Evolutionary conservation across 2,888 invertebrate species (phyloP).

Genomic region (Furcula furcula): DNA sequence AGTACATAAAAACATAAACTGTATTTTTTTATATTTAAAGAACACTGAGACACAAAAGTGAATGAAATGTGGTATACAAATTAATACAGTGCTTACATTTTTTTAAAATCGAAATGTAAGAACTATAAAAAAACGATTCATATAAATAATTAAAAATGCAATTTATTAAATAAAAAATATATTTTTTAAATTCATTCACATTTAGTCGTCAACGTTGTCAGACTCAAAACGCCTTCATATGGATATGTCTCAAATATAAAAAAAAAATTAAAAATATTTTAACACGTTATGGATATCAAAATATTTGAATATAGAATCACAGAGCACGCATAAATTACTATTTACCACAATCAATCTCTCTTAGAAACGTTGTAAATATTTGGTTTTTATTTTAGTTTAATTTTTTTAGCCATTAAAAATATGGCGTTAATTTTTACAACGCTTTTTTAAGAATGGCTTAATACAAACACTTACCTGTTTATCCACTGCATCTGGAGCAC

Average conservation of each 20-base stretch:
- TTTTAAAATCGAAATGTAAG: neutral
- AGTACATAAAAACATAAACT: too few relatives aligned
- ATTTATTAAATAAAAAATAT: too few relatives aligned
- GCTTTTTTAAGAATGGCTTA: too few relatives aligned
- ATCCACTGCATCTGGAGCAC: too few relatives aligned
- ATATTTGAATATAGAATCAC: neutral
- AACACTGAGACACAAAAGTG: neutral
- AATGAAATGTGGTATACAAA: neutral
- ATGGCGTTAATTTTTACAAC: too few relatives aligned
- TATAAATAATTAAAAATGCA: too few relatives aligned
- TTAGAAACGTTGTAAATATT: constrained; percentile 14
- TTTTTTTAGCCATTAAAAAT: too few relatives aligned
- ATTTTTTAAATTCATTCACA: constrained; percentile 14
- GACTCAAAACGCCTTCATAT: constrained; percentile 25
- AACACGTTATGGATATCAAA: neutral
- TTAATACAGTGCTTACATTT: neutral
- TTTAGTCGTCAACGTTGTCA: constrained; percentile 9
- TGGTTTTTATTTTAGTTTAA: too few relatives aligned
- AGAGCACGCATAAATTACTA: neutral
- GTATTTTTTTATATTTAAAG: neutral
- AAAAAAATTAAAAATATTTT: too few relatives aligned
- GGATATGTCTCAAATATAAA: constrained; percentile 34
- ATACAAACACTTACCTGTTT: too few relatives aligned
- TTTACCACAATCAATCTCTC: neutral
- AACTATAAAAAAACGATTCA: too few relatives aligned